phyloP scores from a whole-genome alignment of 1,140 invertebrate genomes.

The Meloidogyne floridensis region DNA sequence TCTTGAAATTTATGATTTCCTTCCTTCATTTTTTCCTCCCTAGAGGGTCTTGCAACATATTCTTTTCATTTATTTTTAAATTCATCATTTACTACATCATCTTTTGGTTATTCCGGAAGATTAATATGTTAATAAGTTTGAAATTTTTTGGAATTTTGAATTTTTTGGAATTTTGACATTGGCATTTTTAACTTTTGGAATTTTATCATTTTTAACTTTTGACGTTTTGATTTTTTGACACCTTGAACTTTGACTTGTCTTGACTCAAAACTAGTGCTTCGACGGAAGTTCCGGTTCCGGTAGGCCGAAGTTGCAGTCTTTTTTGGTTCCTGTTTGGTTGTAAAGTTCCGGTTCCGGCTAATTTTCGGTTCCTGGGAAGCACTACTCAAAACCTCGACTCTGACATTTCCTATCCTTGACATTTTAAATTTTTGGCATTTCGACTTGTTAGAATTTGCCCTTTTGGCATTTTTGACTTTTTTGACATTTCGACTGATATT shows the following conservation, averaged over 20 bases:
- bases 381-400: too few relatives aligned
- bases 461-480: too few relatives aligned
- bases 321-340: too few relatives aligned
- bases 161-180: neutral
- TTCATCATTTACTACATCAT: neutral
- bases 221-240: neutral
- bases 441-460: neutral
- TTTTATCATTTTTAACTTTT: neutral
- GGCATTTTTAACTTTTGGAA: neutral
- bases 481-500: too few relatives aligned
- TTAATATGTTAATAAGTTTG: neutral
- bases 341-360: too few relatives aligned
- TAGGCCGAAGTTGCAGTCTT: too few relatives aligned
- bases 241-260: neutral
- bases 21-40: neutral
- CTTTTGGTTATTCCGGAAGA: neutral
- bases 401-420: neutral
- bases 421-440: neutral
- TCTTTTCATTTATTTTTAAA: neutral
- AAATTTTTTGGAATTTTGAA: neutral
- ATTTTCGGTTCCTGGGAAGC: too few relatives aligned
- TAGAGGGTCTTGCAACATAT: neutral
- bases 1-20: neutral
- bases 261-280: too few relatives aligned
- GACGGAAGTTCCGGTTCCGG: too few relatives aligned